Conservation (phyloP, 2,888 invertebrate genomes). For the Calameuta filiformis region DNA sequence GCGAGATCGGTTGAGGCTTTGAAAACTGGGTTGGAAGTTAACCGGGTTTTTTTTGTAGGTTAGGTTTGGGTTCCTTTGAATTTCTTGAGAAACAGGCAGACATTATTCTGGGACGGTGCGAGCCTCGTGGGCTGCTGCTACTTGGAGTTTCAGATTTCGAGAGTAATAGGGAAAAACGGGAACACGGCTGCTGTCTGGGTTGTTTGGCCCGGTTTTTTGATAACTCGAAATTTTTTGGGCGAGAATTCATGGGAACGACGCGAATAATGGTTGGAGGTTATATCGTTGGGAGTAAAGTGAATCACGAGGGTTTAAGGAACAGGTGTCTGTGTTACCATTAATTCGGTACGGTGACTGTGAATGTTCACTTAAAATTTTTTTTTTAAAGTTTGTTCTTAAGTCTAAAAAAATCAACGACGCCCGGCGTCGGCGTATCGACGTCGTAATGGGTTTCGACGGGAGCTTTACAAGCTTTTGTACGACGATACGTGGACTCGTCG, state of each 20-base stretch:
- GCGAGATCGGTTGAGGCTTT: background rate
- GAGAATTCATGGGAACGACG: background rate
- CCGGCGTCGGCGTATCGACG: background rate
- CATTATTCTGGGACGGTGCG: background rate
- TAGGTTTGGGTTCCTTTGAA: background rate
- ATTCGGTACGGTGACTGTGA: background rate
- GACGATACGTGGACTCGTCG: background rate
- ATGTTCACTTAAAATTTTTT: background rate
- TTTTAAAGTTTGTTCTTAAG: rapidly evolving
- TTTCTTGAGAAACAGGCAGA: background rate
- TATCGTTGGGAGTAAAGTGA: background rate
- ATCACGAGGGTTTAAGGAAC: background rate
- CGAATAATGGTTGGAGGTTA: background rate
- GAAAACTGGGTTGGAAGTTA: background rate
- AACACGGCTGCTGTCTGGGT: background rate
- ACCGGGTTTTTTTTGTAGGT: background rate
- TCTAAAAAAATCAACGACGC: background rate
- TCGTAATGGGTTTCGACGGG: background rate
- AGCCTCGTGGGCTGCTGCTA: background rate
- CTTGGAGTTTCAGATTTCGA: background rate
- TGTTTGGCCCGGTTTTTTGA: background rate
- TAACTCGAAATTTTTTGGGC: background rate
- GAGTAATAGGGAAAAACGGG: background rate
- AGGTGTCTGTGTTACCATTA: background rate
- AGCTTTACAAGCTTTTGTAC: background rate